Percentiles rank a stretch among this genome's conserved stretches.
phyloP scores from a whole-genome alignment of 1,140 invertebrate genomes.

The Drosophila pruinosa region DNA sequence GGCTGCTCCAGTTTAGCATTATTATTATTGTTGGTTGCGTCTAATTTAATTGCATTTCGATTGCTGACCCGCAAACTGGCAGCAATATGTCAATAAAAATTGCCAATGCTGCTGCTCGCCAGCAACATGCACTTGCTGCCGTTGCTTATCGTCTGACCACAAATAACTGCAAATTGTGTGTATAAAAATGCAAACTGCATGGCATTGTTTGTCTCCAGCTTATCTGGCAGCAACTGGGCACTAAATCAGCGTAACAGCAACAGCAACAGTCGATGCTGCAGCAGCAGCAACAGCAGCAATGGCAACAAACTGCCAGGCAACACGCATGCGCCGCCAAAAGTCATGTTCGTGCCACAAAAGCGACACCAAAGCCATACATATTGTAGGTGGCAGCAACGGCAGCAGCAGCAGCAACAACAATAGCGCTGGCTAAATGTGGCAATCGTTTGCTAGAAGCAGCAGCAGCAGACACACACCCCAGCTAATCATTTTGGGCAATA shows the following conservation, averaged over 20 bases:
- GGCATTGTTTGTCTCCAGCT: slow-evolving; percentile 72
- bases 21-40: slow-evolving; percentile 35
- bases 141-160: slow-evolving; percentile 56
- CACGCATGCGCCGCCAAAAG: slow-evolving; percentile 80
- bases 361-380: slow-evolving; percentile 78
- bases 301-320: slow-evolving; percentile 77
- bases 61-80: slow-evolving; percentile 57
- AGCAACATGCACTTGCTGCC: slow-evolving; percentile 51
- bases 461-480: slow-evolving; percentile 31
- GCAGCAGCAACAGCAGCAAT: slow-evolving; percentile 37
- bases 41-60: slow-evolving; percentile 75
- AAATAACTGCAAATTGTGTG: slow-evolving; percentile 78
- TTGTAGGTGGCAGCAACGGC: slow-evolving; percentile 72
- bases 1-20: slow-evolving; percentile 54
- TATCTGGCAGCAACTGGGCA: slow-evolving; percentile 62
- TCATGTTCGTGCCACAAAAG: slow-evolving; percentile 78
- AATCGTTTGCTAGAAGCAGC: slow-evolving; percentile 33
- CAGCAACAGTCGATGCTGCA: slow-evolving; percentile 30
- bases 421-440: slow-evolving; percentile 30
- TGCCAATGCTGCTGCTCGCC: slow-evolving; percentile 26
- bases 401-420: slow-evolving; percentile 25
- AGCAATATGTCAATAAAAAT: slow-evolving; percentile 61
- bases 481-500: slow-evolving; percentile 66
- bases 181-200: slow-evolving; percentile 67
- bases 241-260: slow-evolving; percentile 65